Evolutionary conservation across 2,797 vertebrate species (phyloP).

Genomic region (Siniperca undulata): DNA sequence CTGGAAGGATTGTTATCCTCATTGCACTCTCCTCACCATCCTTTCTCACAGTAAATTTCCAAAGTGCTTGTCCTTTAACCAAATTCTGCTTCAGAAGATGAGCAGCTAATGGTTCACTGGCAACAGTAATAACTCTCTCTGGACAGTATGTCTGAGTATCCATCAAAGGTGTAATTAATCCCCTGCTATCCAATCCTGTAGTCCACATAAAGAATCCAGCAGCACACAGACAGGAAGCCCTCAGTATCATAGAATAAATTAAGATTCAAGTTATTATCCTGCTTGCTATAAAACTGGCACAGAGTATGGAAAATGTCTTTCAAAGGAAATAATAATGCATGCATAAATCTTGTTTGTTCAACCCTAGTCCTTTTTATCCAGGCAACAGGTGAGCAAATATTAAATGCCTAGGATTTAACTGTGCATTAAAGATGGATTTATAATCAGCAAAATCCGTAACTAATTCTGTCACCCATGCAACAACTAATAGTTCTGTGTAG

Average conservation of each 20-base stretch:
- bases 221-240: neutral
- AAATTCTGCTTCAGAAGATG: neutral
- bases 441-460: neutral
- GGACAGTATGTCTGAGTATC: neutral
- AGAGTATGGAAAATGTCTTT: constrained; percentile 3
- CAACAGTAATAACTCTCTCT: neutral
- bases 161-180: neutral
- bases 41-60: neutral
- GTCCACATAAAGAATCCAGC: neutral
- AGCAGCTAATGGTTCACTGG: neutral
- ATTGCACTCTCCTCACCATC: neutral
- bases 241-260: neutral
- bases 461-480: neutral
- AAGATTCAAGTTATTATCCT: neutral
- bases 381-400: constrained; percentile 25
- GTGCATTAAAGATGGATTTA: neutral
- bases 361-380: neutral
- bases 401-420: neutral
- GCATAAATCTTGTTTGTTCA: neutral
- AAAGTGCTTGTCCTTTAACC: neutral
- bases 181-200: neutral
- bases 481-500: neutral
- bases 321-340: neutral
- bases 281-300: constrained; percentile 13
- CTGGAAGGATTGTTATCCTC: neutral